Evolutionary conservation across 2,113 vertebrate species (phyloP).

Genomic region (Syrrhaptes paradoxus): DNA sequence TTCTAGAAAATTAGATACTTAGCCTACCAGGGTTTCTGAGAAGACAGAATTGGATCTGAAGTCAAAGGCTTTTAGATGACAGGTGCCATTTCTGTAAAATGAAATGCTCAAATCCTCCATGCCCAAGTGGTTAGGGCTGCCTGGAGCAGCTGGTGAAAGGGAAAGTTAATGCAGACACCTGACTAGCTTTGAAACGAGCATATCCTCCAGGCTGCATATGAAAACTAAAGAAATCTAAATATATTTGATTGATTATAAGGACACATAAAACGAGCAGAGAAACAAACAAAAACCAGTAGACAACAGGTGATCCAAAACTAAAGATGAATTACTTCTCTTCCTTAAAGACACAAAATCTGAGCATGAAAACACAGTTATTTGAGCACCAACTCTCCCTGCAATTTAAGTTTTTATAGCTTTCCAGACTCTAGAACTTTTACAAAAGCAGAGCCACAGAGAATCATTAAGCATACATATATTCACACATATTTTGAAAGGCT

Average conservation of each 20-base stretch:
- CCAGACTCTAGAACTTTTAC: background rate
- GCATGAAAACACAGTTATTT: background rate
- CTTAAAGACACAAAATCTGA: background rate
- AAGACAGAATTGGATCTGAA: slow-evolving; percentile 3
- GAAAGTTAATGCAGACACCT: background rate
- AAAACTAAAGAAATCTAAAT: background rate
- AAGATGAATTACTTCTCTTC: background rate
- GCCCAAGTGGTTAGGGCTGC: background rate
- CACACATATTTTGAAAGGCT: background rate
- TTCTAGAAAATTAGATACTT: background rate
- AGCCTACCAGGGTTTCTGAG: background rate
- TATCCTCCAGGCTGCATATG: background rate
- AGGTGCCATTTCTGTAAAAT: background rate
- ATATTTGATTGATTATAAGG: background rate
- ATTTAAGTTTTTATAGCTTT: background rate
- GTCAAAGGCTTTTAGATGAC: background rate
- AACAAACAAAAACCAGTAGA: background rate
- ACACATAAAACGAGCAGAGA: accelerated
- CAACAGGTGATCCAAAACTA: background rate
- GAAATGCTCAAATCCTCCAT: background rate
- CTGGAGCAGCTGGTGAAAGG: background rate
- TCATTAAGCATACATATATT: background rate
- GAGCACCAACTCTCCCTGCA: background rate
- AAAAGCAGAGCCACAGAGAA: background rate
- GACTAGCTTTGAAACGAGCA: background rate